These are phyloP conservation scores for Onychostoma macrolepis DNA, from an alignment of 2,113 vertebrate species.

Conservation along the genomic window DNA sequence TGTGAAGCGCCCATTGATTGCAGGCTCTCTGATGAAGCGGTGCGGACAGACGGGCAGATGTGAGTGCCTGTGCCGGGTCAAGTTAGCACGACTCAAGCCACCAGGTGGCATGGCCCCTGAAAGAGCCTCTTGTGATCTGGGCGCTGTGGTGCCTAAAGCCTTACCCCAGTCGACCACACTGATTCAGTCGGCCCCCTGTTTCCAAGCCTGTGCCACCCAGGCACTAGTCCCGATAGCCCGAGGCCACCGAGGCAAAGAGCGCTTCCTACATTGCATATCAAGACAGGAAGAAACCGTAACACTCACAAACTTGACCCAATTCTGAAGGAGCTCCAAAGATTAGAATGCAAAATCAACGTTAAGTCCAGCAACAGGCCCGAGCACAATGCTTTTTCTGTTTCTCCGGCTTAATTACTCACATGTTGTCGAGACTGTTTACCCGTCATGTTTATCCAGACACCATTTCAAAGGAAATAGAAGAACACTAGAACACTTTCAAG, in stretches of 20 bases:
- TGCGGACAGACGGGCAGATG: slow-evolving; percentile 30
- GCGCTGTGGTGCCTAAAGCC: not conserved
- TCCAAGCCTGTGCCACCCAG: slow-evolving; percentile 58
- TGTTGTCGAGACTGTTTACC: slow-evolving; percentile 54
- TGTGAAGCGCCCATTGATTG: slow-evolving; percentile 16
- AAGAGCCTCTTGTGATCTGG: slow-evolving; percentile 56
- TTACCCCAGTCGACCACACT: slow-evolving; percentile 52
- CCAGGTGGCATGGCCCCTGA: slow-evolving; percentile 57
- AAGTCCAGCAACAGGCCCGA: slow-evolving; percentile 39
- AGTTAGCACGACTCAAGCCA: slow-evolving; percentile 35
- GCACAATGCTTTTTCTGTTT: slow-evolving; percentile 47
- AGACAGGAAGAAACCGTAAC: not conserved
- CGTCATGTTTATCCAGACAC: slow-evolving; percentile 48
- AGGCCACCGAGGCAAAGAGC: slow-evolving; percentile 4
- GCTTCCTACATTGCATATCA: slow-evolving; percentile 37
- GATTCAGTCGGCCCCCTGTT: slow-evolving; percentile 53
- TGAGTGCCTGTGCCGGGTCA: slow-evolving; percentile 5
- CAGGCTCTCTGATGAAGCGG: slow-evolving; percentile 30
- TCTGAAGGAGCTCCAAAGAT: slow-evolving; percentile 35
- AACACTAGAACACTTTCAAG: slow-evolving; percentile 34
- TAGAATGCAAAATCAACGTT: slow-evolving; percentile 36
- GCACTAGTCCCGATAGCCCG: slow-evolving; percentile 41
- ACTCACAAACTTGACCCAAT: slow-evolving; percentile 30
- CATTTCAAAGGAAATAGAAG: slow-evolving; percentile 45
- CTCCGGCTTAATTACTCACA: slow-evolving; percentile 42